A percentile compares a stretch with the other conserved stretches of the same genome.
Conservation (phyloP, 2,888 invertebrate genomes). For the Quadroppia sp. region DNA sequence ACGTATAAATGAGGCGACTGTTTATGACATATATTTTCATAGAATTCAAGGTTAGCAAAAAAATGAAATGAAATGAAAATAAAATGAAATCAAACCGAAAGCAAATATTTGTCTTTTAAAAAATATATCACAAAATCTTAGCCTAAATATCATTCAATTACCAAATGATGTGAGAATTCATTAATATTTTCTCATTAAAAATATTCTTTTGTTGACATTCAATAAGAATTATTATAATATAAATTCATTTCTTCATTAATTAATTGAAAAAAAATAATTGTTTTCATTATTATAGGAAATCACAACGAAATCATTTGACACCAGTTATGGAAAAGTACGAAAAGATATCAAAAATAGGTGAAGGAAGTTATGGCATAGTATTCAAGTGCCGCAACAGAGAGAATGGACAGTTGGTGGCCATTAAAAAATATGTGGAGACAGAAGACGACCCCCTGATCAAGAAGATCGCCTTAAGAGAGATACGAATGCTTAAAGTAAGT, state of each 20-base stretch:
- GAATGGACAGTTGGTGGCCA: constrained; percentile 81
- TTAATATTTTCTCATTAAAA: too few species aligned
- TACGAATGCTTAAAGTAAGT: constrained; percentile 81
- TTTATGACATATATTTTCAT: too few species aligned
- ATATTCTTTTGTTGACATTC: too few species aligned
- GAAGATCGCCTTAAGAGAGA: constrained; percentile 91
- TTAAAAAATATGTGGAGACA: constrained; percentile 94
- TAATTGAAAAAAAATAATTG: not conserved
- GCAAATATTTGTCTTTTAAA: too few species aligned
- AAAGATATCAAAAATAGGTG: constrained; percentile 86
- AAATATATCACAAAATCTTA: too few species aligned
- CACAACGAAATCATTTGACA: constrained; percentile 13
- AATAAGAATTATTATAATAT: too few species aligned
- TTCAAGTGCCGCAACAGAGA: constrained; percentile 94
- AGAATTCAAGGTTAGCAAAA: too few species aligned
- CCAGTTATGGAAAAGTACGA: constrained; percentile 65
- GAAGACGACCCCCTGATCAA: constrained; percentile 94
- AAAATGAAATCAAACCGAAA: too few species aligned
- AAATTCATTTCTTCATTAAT: not conserved
- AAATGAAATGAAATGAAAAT: too few species aligned
- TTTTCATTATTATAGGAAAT: not conserved
- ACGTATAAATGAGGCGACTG: too few species aligned
- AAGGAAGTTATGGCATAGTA: constrained; percentile 92
- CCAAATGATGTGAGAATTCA: too few species aligned
- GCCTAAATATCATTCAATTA: too few species aligned